Base-by-base conservation (phyloP, 2,888 invertebrate species). In the Tholera decimalis region DNA sequence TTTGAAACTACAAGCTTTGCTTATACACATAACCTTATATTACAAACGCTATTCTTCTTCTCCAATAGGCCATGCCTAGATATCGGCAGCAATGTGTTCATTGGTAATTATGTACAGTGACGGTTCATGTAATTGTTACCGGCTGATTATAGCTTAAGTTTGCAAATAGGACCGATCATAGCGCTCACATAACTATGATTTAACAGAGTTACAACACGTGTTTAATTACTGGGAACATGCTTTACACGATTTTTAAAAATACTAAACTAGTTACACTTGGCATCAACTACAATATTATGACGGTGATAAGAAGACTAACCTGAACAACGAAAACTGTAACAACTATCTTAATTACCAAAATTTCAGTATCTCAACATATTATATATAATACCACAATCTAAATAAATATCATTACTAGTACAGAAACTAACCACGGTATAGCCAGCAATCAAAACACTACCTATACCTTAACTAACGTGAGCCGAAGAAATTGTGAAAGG, bases 401-500 rank as follows among this genome's bases (percentile, higher is more conserved):
- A 73, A 49, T 37, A 61, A 56, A 60, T 60, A 57, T 33, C 15
- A 59, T 39, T 55, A 57, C n/a, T 54, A 44, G 22, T 2, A 59
- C 51, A 63, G 24, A 77, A 64, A 50, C n/a, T 22, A 65, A 75
- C 78, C 57, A 73, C 26, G 13, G 22, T 66, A 61, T 41, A 39
- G 41, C 49, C 73, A 72, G 41, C 49, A 77, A 72, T 62, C 73
- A 67, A 72, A 71, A 53, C 35, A 51, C 44, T 57, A 57, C 50
- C 37, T 62, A 24, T 18, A 56, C 33, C n/a, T n/a, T 57, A 63
- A 57, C 28, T 56, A 67, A 56, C 54, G 35, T 61, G 51, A 47
- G 24, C 20, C 46, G 26, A 69, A 78, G 75, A 80, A 75, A 83
- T 83, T 77, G 83, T 83, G 82, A 82, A 82, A 82, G 77, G 69